A percentile compares a stretch with the other conserved stretches of the same genome.
Evolutionary conservation across 2,113 vertebrate species (phyloP).

Genomic region (Leiothrix lutea): DNA sequence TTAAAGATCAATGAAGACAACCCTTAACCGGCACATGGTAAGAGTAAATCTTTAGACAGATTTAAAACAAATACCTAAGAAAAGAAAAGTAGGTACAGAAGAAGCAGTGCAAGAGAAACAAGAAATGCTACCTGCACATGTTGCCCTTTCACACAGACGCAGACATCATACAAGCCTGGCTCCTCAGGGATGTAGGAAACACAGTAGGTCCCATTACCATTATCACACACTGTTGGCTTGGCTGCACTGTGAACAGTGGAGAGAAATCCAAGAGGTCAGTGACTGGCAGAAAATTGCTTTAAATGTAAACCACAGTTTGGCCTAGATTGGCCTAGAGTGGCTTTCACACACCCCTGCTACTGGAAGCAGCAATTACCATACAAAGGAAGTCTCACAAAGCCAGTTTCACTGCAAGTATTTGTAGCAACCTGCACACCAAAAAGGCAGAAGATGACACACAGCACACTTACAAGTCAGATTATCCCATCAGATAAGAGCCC

Average conservation of each 20-base stretch:
- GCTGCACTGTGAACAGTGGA: conserved; percentile 65
- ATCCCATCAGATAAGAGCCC: neutral
- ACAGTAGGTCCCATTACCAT: conserved; percentile 83
- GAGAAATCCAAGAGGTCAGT: neutral
- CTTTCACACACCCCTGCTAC: neutral
- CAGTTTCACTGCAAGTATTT: neutral
- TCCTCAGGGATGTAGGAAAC: conserved; percentile 83
- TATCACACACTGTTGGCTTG: conserved; percentile 78
- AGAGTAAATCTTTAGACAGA: neutral
- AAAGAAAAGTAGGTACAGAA: neutral
- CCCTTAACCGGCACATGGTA: neutral
- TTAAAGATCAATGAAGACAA: neutral
- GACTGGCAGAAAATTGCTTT: neutral
- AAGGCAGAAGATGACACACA: neutral
- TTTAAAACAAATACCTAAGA: neutral
- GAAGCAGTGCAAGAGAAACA: neutral
- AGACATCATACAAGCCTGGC: conserved; percentile 78
- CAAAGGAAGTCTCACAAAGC: conserved; percentile 23
- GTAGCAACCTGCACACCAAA: neutral
- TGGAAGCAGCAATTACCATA: neutral
- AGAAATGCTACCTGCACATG: conserved; percentile 82
- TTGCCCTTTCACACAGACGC: conserved; percentile 82
- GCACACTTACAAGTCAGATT: neutral
- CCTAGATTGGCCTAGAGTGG: neutral
- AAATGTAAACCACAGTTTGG: neutral